Conservation (phyloP, 2,888 invertebrate species). For the Formica aserva region DNA sequence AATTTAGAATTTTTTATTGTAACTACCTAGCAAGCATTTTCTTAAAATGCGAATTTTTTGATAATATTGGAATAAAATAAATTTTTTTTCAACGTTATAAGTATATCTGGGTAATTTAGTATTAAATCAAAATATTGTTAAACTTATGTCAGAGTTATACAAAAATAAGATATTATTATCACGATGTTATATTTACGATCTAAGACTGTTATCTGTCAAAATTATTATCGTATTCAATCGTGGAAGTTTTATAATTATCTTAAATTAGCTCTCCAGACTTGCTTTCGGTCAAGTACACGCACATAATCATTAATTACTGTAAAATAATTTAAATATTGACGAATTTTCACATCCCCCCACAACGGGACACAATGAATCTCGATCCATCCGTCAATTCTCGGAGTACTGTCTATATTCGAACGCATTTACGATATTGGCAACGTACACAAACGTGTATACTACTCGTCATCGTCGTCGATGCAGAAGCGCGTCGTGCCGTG, state of each 20-base stretch:
- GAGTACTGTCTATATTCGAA: not conserved
- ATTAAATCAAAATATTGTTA: not conserved
- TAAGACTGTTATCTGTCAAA: not conserved
- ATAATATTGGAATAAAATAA: not conserved
- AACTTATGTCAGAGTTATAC: not conserved
- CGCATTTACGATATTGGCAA: conserved; percentile 22
- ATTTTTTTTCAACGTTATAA: not conserved
- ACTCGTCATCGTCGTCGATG: conserved; percentile 20
- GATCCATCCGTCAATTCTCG: not conserved
- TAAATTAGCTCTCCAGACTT: not conserved
- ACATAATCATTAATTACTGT: not conserved
- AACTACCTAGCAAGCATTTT: not conserved
- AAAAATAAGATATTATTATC: not conserved
- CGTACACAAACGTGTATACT: not conserved
- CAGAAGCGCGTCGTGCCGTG: conserved; percentile 57
- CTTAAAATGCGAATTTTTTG: not conserved
- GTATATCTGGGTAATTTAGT: not conserved
- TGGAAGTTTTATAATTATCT: not conserved
- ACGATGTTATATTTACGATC: not conserved
- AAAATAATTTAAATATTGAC: conserved; percentile 9
- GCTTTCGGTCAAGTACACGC: not conserved
- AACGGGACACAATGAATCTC: not conserved
- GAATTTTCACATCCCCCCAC: not conserved
- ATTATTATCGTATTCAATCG: not conserved
- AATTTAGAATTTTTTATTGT: not conserved